These are phyloP conservation scores for Bruchidius siliquastri DNA, from an alignment of 2,888 invertebrate species.

Conservation along the genomic window DNA sequence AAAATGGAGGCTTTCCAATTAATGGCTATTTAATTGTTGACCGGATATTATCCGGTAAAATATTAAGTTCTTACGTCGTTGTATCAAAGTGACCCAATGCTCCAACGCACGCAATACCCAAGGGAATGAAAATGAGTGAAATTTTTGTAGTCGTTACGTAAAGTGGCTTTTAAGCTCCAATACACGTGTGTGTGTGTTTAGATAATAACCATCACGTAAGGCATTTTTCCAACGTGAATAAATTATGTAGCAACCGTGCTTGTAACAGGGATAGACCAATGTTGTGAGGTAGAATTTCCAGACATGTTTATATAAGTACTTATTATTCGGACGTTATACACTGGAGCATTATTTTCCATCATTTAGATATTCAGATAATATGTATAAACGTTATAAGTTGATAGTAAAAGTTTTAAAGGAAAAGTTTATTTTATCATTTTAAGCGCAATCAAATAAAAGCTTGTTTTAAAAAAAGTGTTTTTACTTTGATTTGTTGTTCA, in stretches of 20 bases:
- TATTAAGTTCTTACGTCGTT: neutral
- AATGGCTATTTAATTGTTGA: neutral
- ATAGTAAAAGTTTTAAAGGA: no score
- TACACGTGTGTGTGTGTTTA: neutral
- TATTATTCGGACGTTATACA: no score
- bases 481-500: no score
- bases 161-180: neutral
- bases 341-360: no score
- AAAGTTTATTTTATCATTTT: no score
- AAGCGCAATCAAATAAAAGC: no score
- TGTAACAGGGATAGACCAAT: no score
- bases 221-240: neutral
- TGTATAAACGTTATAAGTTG: no score
- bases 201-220: neutral
- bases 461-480: no score
- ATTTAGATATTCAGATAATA: no score
- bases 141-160: neutral
- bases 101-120: neutral
- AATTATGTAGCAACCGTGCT: neutral
- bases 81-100: neutral
- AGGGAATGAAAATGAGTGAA: neutral
- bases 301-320: no score
- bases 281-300: no score
- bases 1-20: neutral
- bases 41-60: neutral